Base-by-base conservation (phyloP, 2,888 invertebrate species). In the Agriopis aurantiaria region DNA sequence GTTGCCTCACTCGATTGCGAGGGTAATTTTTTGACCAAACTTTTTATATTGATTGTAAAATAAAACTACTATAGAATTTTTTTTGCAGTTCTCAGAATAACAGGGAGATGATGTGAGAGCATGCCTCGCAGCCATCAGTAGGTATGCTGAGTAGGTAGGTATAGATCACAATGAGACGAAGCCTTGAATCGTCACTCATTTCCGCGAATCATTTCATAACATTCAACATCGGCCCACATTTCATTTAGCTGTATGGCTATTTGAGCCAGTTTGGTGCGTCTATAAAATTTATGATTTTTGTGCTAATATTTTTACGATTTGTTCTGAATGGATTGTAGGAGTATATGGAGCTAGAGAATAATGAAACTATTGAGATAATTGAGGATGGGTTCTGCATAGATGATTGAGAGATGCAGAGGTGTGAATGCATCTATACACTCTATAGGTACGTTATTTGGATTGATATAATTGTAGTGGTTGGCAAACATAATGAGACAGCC, bases 201-300 rank as follows among this genome's bases (percentile, higher is more conserved):
- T 67, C 70, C 63, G 70, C 69, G 65, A 69, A 71, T 48, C 53
- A 62, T 64, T 58, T 66, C 66, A 70, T 64, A 67, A 70, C 66
- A 66, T 33, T 45, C 49, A 45, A 45, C 48, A 65, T 49, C 70
- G 14, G 23, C 66, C 70, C 70, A 71, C 70, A 67, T 59, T 62
- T 51, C 69, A 67, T 52, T 66, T 60, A 23, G 48, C 45, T 11
- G 55, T 45, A 40, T 52, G 46, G 57, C 14, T 58, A 48, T 68
- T 63, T 58, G 57, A 49, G 48, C 33, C 23, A 11, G 52, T 61
- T 56, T 49, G 3, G 61, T 48, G 61, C 41, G 51, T 17, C 55
- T 40, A 60, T 60, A 69, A 55, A 45, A 56, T 55, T 48, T 14
- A 60, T n/a, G 40, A 58, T 62, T 57, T 52, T 45, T 10, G 23